A percentile compares a stretch with the other conserved stretches of the same genome.
These are phyloP conservation scores for Chroicocephalus ridibundus DNA, from an alignment of 2,113 vertebrate genomes.

Conservation along the genomic window DNA sequence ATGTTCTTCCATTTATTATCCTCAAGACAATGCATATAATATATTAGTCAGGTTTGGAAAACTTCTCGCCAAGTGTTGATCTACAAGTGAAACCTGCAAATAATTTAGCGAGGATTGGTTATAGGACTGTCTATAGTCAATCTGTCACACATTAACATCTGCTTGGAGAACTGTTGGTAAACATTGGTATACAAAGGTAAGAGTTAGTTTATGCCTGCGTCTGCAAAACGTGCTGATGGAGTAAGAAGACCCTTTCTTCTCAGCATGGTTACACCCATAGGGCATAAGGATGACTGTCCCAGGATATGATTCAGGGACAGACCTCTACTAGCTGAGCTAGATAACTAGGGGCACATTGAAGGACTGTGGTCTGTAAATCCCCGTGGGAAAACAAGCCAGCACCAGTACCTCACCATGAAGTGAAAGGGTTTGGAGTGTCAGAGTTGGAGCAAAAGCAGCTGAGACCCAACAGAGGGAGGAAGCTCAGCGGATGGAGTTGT, in stretches of 20 bases:
- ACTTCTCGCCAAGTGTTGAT: neutral
- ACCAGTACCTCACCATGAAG: neutral
- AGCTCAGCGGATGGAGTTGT: neutral
- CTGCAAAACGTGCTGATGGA: neutral
- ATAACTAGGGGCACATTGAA: neutral
- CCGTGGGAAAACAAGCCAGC: neutral
- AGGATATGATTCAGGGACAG: neutral
- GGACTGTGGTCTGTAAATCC: neutral
- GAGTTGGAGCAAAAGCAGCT: neutral
- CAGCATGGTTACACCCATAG: neutral
- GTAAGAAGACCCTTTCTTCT: neutral
- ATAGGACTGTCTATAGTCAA: neutral
- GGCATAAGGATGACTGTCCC: neutral
- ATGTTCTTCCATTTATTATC: conserved; percentile 41
- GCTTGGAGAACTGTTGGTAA: neutral
- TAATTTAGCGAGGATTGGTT: neutral
- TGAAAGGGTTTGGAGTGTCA: neutral
- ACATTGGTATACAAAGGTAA: neutral
- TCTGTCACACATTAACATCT: neutral
- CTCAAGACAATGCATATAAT: neutral
- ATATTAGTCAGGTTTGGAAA: neutral
- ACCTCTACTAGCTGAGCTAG: neutral
- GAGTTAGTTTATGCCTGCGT: neutral
- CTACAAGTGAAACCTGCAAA: neutral
- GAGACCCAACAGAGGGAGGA: neutral